Evolutionary conservation across 1,140 invertebrate genomes (phyloP).

Genomic region (Aphelenchoides avenae): DNA sequence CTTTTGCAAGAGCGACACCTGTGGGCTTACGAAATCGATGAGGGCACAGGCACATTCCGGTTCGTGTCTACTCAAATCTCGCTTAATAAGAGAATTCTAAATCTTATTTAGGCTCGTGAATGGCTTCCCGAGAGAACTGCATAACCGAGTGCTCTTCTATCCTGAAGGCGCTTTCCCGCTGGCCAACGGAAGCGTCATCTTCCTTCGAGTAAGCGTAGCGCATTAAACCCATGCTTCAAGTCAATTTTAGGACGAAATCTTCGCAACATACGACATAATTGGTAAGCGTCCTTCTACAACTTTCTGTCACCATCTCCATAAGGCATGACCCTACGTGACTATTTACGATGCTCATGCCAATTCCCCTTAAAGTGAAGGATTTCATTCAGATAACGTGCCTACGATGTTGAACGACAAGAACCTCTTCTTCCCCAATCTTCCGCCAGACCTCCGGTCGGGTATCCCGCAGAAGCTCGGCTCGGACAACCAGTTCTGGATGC

Average conservation of each 20-base stretch:
- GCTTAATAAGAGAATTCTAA: too few species aligned
- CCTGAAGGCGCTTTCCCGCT: constrained; percentile 32
- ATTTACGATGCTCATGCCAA: constrained; percentile 28
- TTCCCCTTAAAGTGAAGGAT: neutral
- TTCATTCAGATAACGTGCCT: constrained; percentile 9
- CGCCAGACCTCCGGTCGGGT: constrained; percentile 30
- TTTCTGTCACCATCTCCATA: too few species aligned
- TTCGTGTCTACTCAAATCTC: constrained; percentile 4
- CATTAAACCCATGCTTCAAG: too few species aligned
- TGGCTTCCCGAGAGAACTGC: constrained; percentile 25
- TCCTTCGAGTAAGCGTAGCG: constrained; percentile 21
- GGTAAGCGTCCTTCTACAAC: too few species aligned
- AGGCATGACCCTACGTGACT: too few species aligned
- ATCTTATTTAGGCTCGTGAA: constrained; percentile 2
- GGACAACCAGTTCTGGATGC: constrained; percentile 12
- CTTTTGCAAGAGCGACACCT: constrained; percentile 38
- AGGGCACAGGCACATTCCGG: constrained; percentile 25
- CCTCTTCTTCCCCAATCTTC: constrained; percentile 32
- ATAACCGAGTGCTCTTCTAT: constrained; percentile 38
- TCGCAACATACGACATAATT: constrained; percentile 32
- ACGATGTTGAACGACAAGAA: constrained; percentile 37
- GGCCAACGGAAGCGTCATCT: constrained; percentile 36
- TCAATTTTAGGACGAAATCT: constrained; percentile 34
- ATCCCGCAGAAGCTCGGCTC: constrained; percentile 16
- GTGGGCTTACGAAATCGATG: constrained; percentile 27